Base-by-base conservation (phyloP, 1,140 invertebrate genomes). In the Leptonema lineaticorne region DNA sequence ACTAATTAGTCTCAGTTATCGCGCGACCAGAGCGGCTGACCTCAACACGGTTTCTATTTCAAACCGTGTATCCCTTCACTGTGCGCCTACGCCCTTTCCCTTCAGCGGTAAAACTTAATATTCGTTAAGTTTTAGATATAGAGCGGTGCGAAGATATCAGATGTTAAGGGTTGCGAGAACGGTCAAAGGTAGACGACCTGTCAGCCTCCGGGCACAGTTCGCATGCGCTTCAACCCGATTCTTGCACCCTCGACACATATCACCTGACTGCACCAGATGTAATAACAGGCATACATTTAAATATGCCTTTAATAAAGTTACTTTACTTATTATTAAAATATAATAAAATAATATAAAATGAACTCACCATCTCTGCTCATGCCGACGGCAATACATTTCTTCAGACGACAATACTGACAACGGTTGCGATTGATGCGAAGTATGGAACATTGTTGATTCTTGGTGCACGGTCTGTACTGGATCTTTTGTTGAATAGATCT, bases 401-500 rank as follows among this genome's bases (percentile, higher is more conserved):
- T 97, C 74, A 98, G 88, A 71, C 96, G 86, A 84, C 95, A 97
- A 81, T 96, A 97, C 79, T 98, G 95, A 83, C 96, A 98, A 74
- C 96, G 89, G 83, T 98, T 98, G 78, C 96, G 88, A 86, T 97
- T 98, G 83, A 97, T 96, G 74, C 95, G 87, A 63, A 97, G 86
- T 75, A 98, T 98, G 81, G 93, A 92, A 84, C 96, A 98, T 86
- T 97, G 94, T 80, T 98, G 95, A 81, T 96, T 97, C 83, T 97
- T 97, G 76, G 94, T 96, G 85, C 96, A 98, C 29, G 95, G 95
- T 74, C 96, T 87, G 84, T 97, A 98, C 81, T 97, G 94, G 71
- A 98, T 97, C 85, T 98, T 97, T 85, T 98, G 95, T 83, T 98
- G 96, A 78, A 98, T 97, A 83, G 93, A 92, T 75, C 91, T 87